A percentile compares a stretch with the other conserved stretches of the same genome.
phyloP scores from a whole-genome alignment of 1,140 invertebrate species.

The Paralvinella palmiformis region DNA sequence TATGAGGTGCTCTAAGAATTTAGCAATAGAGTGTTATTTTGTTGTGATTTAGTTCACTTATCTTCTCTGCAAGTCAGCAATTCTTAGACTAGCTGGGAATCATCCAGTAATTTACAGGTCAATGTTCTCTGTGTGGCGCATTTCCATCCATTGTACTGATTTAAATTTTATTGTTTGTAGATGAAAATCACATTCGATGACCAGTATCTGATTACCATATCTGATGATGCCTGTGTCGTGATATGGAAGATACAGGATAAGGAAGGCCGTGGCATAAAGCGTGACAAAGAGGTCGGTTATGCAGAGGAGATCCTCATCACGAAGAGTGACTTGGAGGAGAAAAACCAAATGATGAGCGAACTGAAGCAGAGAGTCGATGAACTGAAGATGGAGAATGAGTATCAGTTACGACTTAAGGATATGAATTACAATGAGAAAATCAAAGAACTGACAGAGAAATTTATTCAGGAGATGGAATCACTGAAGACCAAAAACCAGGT shows the following conservation, averaged over 20 bases:
- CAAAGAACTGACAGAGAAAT: slow-evolving; percentile 52
- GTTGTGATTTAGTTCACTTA: too few species aligned
- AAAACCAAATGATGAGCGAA: slow-evolving; percentile 57
- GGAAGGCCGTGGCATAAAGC: slow-evolving; percentile 64
- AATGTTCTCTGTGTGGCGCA: too few species aligned
- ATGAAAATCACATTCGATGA: slow-evolving; percentile 67
- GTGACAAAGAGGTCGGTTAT: slow-evolving; percentile 68
- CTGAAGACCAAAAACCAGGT: slow-evolving; percentile 52
- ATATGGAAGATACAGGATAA: slow-evolving; percentile 75
- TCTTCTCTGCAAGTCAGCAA: too few species aligned
- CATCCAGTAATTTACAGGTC: too few species aligned
- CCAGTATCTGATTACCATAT: slow-evolving; percentile 66
- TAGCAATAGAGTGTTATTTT: too few species aligned
- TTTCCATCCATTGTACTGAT: too few species aligned
- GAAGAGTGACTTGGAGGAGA: slow-evolving; percentile 54
- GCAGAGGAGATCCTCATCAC: slow-evolving; percentile 63
- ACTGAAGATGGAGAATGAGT: slow-evolving; percentile 55
- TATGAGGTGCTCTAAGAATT: too few species aligned
- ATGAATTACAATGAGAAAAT: slow-evolving; percentile 55
- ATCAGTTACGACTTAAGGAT: slow-evolving; percentile 55
- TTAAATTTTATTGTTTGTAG: too few species aligned
- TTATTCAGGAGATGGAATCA: slow-evolving; percentile 53
- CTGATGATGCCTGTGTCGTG: slow-evolving; percentile 69
- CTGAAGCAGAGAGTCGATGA: slow-evolving; percentile 53
- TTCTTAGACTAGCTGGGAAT: too few species aligned